A percentile compares a stretch with the other conserved stretches of the same genome.
phyloP scores from a whole-genome alignment of 2,888 invertebrate species.

The Tipula helvola region DNA sequence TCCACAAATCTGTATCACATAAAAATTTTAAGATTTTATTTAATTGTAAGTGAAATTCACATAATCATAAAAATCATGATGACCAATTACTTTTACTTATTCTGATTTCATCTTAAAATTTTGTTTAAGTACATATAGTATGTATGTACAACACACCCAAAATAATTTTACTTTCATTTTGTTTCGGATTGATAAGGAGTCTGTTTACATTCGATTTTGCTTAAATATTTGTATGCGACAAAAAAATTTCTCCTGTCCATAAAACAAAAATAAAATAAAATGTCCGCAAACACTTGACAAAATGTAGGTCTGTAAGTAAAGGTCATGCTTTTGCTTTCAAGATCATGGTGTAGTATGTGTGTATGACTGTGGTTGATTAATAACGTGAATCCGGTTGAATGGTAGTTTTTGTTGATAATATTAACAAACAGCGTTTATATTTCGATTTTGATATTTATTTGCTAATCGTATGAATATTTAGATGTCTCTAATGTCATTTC shows the following conservation, averaged over 20 bases:
- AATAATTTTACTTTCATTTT: not conserved
- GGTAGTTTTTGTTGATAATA: not conserved
- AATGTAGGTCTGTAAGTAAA: not conserved
- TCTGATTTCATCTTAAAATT: not conserved
- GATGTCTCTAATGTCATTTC: not conserved
- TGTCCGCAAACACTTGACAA: not conserved
- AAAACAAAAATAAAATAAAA: too few relatives aligned
- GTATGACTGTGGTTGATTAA: not conserved
- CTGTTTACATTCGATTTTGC: not conserved
- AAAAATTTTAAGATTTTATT: not conserved
- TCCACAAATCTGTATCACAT: not conserved
- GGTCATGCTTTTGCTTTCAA: not conserved
- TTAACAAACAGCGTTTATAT: not conserved
- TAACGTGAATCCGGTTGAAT: not conserved
- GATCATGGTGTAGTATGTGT: not conserved
- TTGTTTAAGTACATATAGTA: not conserved
- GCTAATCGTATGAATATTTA: not conserved
- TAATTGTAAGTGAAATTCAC: not conserved
- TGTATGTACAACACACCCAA: not conserved
- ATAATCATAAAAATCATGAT: not conserved
- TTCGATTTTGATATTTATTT: not conserved
- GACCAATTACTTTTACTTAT: not conserved
- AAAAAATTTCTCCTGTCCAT: not conserved
- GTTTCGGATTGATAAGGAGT: not conserved
- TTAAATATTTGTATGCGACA: not conserved